Evolutionary conservation across 2,797 vertebrate species (phyloP).

Genomic region (Tragopan temminckii): DNA sequence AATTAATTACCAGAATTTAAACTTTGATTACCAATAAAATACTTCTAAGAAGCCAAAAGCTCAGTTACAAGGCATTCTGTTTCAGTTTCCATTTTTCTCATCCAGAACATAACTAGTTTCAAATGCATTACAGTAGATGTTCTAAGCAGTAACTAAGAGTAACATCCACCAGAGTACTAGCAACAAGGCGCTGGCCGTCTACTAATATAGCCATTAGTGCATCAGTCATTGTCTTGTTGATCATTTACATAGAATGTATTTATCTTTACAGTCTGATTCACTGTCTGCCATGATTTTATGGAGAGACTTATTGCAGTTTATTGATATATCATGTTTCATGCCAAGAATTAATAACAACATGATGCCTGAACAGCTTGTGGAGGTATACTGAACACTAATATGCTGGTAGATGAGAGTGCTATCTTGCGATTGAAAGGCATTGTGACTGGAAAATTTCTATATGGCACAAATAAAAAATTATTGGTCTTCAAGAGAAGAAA

Average conservation of each 20-base stretch:
- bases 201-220: not conserved
- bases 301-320: not conserved
- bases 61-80: not conserved
- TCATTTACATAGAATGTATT: not conserved
- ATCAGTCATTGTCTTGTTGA: not conserved
- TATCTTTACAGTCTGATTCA: not conserved
- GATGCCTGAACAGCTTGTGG: not conserved
- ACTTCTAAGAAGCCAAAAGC: conserved; percentile 22
- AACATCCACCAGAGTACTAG: not conserved
- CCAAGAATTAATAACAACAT: not conserved
- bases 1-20: conserved; percentile 22
- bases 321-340: not conserved
- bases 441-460: not conserved
- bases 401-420: not conserved
- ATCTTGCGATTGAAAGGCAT: not conserved
- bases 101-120: not conserved
- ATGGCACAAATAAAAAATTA: not conserved
- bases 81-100: not conserved
- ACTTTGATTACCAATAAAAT: conserved; percentile 36
- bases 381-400: not conserved
- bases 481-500: not conserved
- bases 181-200: not conserved
- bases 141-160: conserved; percentile 21
- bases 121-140: not conserved
- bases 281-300: not conserved